Evolutionary conservation across 2,888 invertebrate genomes (phyloP), one percentile per base, ranked within the genome.

Genomic region (Eurytoma californica): DNA sequence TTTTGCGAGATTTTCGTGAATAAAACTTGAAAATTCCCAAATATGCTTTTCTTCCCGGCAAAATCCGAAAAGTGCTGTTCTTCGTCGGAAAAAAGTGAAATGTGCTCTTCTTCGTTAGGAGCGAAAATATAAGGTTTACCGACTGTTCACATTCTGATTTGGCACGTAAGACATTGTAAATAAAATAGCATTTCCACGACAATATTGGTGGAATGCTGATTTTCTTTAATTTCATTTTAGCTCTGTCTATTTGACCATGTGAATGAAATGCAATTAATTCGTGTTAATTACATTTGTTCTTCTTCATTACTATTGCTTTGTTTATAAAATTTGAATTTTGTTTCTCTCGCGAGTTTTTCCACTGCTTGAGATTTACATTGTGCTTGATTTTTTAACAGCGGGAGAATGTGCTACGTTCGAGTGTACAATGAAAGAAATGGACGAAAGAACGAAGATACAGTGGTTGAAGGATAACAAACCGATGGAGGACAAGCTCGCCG

Each of bases 401-500:
- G 97, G 97, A 70, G 95, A 96, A 88, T 94, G 93, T 86, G 96
- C 96, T 58, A 91, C 92, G 81, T 96, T 97, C 91, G 95, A 96
- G 90, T 95, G 96, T 88, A 92, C 94, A 83, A 92, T 96, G 82
- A 93, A 93, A 82, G 92, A 93, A 24, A 91, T 92, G 68, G 92
- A 93, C 16, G 92, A 93, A 55, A 86, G 89, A 1, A 89, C 90
- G 2, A 91, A 91, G 55, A 94, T 97, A 82, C 94, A 93, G 16
- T 97, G 97, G 97, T 90, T 97, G 83, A 97, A 96, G 90, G 96
- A 97, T 90, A 97, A 97, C 91, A 94, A 94, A 90, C 94, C 95
- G 0, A 88, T 97, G 84, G 93, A 94, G 60, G 95, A 96, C 89
- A 93, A 92, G 72, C 91, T 95, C 74, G 95, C 95, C 82, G 95